Percentiles rank a stretch among this genome's conserved stretches.
phyloP scores from a whole-genome alignment of 2,113 vertebrate species.

The Epinephelus cyanopodus region DNA sequence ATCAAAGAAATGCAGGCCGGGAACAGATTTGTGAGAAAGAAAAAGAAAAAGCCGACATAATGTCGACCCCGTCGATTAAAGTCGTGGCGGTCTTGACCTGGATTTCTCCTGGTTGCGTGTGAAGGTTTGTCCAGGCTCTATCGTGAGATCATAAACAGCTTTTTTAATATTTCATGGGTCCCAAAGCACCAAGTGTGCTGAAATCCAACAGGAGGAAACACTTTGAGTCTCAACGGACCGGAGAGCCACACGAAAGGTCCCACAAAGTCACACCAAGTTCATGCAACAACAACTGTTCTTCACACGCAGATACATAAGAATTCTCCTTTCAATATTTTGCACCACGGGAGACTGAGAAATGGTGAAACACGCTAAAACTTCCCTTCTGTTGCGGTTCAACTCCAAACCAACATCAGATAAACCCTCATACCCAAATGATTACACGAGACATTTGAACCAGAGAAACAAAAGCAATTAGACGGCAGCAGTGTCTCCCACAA shows the following conservation, averaged over 20 bases:
- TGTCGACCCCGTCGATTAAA: conserved; percentile 56
- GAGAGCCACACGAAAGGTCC: conserved; percentile 57
- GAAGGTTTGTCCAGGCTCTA: conserved; percentile 77
- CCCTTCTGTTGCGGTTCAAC: conserved; percentile 27
- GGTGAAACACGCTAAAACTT: background rate
- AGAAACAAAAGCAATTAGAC: conserved; percentile 39
- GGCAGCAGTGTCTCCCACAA: background rate
- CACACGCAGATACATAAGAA: conserved; percentile 26
- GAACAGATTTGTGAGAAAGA: conserved; percentile 18
- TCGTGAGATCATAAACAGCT: conserved; percentile 79
- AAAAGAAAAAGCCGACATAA: conserved; percentile 19
- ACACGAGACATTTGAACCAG: background rate
- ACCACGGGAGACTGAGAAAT: background rate
- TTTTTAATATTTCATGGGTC: conserved; percentile 82
- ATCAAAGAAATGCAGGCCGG: conserved; percentile 20
- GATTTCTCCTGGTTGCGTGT: conserved; percentile 82
- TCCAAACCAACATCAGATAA: conserved; percentile 29
- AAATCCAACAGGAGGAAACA: conserved; percentile 74
- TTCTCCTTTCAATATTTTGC: background rate
- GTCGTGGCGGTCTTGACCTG: conserved; percentile 77
- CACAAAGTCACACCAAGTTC: conserved; percentile 71
- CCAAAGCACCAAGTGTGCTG: conserved; percentile 62
- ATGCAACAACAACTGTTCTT: conserved; percentile 29
- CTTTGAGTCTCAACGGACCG: conserved; percentile 55
- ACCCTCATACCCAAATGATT: conserved; percentile 34